Conservation (phyloP, 2,113 vertebrate species). For the Pongo pygmaeus region DNA sequence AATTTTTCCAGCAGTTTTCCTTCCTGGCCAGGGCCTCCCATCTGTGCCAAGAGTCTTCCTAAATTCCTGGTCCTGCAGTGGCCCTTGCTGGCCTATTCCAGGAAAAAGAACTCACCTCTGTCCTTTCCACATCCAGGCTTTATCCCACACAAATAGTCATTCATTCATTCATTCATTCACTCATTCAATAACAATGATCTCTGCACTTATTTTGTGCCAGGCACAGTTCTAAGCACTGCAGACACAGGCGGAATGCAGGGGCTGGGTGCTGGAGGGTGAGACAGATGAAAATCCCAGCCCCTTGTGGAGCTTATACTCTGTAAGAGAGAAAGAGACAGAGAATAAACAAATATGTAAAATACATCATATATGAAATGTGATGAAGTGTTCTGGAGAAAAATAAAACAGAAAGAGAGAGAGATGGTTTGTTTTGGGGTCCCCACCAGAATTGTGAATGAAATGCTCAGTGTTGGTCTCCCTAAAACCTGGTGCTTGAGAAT, state of each 20-base stretch:
- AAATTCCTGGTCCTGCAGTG: not conserved
- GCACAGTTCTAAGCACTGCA: not conserved
- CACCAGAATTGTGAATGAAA: not conserved
- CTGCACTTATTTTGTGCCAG: not conserved
- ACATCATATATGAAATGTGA: not conserved
- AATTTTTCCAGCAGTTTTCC: constrained; percentile 75
- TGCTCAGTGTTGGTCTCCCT: not conserved
- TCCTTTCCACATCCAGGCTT: not conserved
- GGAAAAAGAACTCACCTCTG: not conserved
- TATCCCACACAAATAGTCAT: not conserved
- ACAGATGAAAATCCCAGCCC: not conserved
- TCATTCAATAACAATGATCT: not conserved
- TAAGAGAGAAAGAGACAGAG: not conserved
- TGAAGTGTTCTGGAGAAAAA: not conserved
- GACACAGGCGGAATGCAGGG: not conserved
- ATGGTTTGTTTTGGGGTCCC: not conserved
- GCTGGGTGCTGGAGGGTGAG: not conserved
- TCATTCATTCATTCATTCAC: not conserved
- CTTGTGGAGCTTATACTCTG: not conserved
- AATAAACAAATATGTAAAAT: not conserved
- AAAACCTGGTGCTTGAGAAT: not conserved
- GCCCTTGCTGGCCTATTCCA: not conserved
- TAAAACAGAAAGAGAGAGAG: not conserved
- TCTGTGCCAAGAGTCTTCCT: constrained; percentile 32
- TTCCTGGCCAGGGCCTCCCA: not conserved